Percentiles rank a stretch among this genome's conserved stretches.
phyloP scores from a whole-genome alignment of 2,797 vertebrate species.

The Liasis olivaceus region DNA sequence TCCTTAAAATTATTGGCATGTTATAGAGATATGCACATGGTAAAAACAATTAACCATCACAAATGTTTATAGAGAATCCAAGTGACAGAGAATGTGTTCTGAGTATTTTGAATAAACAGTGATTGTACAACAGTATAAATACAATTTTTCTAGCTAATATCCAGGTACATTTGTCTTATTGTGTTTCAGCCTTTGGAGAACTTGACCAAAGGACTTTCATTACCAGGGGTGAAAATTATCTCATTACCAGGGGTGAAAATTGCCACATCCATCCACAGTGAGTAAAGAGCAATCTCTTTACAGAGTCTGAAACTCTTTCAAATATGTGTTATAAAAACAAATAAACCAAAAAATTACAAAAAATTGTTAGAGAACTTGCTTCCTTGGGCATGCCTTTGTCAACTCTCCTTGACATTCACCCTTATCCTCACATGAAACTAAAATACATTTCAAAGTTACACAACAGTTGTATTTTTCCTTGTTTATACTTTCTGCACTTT shows the following conservation, averaged over 20 bases:
- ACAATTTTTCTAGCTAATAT: conserved; percentile 2
- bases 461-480: conserved; percentile 9
- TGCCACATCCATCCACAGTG: not conserved
- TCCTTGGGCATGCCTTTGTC: not conserved
- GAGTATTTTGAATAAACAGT: conserved; percentile 34
- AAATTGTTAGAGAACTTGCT: not conserved
- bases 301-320: not conserved
- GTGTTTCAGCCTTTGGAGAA: not conserved
- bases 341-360: not conserved
- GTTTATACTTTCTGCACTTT: not conserved
- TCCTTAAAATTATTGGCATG: not conserved
- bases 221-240: not conserved
- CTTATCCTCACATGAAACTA: not conserved
- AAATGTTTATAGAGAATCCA: too few species aligned
- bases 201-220: not conserved
- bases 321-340: not conserved
- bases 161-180: conserved; percentile 12
- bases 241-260: not conserved
- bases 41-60: not conserved
- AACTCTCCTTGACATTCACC: not conserved
- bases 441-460: not conserved
- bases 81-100: not conserved
- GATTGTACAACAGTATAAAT: conserved; percentile 30
- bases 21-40: not conserved
- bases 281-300: accelerated